A percentile compares a stretch with the other conserved stretches of the same genome.
These are phyloP conservation scores for Germaria angustata DNA, from an alignment of 2,888 invertebrate species.

Conservation along the genomic window DNA sequence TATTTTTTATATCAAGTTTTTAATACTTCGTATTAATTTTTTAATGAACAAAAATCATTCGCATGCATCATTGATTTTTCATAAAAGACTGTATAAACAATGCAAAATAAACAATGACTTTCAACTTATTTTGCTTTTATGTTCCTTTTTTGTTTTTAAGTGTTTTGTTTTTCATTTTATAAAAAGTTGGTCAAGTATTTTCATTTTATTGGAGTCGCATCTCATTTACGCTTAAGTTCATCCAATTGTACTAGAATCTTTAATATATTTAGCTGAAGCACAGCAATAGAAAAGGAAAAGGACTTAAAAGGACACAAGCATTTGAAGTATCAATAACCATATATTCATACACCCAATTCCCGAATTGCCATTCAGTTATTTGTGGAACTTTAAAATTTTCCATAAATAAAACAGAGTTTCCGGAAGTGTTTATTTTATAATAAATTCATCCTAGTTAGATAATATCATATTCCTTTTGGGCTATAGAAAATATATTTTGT, in stretches of 20 bases:
- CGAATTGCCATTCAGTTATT: too few relatives aligned
- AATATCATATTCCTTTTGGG: too few relatives aligned
- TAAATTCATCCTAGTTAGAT: too few relatives aligned
- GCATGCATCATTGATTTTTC: constrained; percentile 32
- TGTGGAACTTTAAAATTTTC: too few relatives aligned
- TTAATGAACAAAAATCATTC: constrained; percentile 29
- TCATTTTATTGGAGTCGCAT: background rate
- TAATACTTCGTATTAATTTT: background rate
- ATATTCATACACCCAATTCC: too few relatives aligned
- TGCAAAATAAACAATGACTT: background rate
- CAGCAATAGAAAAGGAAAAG: background rate
- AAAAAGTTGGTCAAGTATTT: background rate
- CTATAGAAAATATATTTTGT: too few relatives aligned
- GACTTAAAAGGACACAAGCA: too few relatives aligned
- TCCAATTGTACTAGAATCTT: background rate
- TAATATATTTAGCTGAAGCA: background rate
- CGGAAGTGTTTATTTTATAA: too few relatives aligned
- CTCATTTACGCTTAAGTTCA: constrained; percentile 20
- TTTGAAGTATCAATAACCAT: background rate
- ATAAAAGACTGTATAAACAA: background rate
- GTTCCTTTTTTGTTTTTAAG: background rate
- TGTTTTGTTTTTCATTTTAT: background rate
- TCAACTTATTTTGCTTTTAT: background rate
- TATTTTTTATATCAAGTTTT: background rate
- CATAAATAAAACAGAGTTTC: too few relatives aligned